These are phyloP conservation scores for Stenotaenia linearis DNA, from an alignment of 2,888 invertebrate genomes.

Conservation along the genomic window DNA sequence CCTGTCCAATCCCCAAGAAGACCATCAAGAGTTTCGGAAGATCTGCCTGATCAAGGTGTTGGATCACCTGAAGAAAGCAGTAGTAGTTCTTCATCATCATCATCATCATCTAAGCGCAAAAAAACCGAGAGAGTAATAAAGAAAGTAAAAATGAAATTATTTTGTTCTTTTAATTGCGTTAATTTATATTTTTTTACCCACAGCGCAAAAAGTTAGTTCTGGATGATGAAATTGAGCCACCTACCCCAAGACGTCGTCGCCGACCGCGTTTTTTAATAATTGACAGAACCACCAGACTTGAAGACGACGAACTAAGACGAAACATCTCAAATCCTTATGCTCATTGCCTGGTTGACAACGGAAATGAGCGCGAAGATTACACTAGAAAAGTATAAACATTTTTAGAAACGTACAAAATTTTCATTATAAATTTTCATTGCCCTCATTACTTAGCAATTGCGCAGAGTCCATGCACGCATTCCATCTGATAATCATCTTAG, in stretches of 20 bases:
- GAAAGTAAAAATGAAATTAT: neutral
- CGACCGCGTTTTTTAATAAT: neutral
- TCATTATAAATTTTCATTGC: neutral
- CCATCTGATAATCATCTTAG: neutral
- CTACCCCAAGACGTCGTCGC: neutral
- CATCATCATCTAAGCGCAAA: neutral
- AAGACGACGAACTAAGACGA: neutral
- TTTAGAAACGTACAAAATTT: neutral
- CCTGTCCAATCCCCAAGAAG: no score
- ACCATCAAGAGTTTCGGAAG: neutral
- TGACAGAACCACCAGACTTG: neutral
- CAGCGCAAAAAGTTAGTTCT: neutral
- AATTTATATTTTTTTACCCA: neutral
- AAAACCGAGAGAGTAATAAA: neutral
- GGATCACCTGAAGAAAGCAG: neutral
- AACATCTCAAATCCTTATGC: neutral
- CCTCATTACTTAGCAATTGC: neutral
- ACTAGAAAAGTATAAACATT: neutral
- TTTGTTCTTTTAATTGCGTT: neutral
- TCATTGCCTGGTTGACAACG: neutral
- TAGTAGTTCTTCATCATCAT: neutral
- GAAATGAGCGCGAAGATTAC: neutral
- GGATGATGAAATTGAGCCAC: neutral
- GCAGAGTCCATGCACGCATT: neutral
- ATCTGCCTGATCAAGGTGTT: neutral